Conservation (phyloP, 2,797 vertebrate genomes). For the Scleropages formosus region DNA sequence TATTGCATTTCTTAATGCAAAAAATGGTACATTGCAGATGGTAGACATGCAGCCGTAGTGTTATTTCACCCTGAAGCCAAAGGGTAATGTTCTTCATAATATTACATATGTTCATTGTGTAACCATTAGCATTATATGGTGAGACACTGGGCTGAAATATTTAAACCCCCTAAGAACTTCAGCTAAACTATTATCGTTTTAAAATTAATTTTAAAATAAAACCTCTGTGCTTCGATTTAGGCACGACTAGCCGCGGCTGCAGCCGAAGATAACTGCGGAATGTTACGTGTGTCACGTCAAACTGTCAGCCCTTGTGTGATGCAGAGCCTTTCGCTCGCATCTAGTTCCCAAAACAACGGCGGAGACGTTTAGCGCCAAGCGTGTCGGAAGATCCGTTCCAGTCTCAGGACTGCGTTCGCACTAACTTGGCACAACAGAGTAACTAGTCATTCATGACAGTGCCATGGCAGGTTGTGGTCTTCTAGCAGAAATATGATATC, state of each 20-base stretch:
- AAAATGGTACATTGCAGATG: neutral
- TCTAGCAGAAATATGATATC: constrained; percentile 13
- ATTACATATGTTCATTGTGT: neutral
- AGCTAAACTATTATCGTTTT: neutral
- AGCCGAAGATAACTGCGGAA: neutral
- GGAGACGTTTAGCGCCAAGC: neutral
- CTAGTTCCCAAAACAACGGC: constrained; percentile 1
- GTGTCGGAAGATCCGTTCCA: neutral
- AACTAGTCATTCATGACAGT: constrained; percentile 17
- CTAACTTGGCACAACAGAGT: constrained; percentile 18
- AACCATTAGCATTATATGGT: neutral
- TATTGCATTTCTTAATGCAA: too few relatives aligned
- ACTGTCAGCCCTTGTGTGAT: constrained; percentile 1
- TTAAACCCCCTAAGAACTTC: neutral
- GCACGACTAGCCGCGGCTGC: neutral
- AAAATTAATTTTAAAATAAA: neutral
- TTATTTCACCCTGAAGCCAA: neutral
- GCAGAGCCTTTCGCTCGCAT: neutral
- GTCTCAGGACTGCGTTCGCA: neutral
- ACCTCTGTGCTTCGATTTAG: neutral
- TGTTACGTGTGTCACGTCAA: neutral
- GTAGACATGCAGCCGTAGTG: neutral
- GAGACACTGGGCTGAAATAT: neutral
- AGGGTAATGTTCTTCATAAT: neutral
- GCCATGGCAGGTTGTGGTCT: constrained; percentile 12